Conservation (phyloP, 2,113 vertebrate genomes). For the Megatriorchis doriae region DNA sequence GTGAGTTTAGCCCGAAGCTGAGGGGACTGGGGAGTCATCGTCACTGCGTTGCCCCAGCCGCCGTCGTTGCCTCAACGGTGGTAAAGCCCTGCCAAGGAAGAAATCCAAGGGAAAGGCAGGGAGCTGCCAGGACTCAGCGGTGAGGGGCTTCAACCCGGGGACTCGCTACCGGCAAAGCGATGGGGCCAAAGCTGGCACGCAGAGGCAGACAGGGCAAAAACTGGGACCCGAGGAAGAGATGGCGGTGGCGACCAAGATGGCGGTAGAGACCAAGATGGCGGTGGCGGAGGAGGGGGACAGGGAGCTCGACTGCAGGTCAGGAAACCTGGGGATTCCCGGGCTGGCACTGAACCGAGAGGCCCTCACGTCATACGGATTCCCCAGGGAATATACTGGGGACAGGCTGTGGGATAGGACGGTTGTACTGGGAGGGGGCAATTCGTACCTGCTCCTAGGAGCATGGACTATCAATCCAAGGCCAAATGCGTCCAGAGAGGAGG, state of each 20-base stretch:
- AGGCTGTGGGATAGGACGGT: not conserved
- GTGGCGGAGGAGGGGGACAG: not conserved
- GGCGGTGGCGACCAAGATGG: too few relatives aligned
- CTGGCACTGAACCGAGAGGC: not conserved
- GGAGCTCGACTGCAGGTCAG: not conserved
- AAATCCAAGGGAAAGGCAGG: fast-evolving
- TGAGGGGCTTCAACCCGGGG: not conserved
- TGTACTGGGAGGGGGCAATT: not conserved
- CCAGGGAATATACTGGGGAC: not conserved
- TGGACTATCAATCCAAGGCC: not conserved
- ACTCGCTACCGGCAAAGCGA: fast-evolving
- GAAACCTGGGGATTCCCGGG: not conserved
- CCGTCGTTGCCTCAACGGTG: not conserved
- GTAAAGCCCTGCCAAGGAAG: not conserved
- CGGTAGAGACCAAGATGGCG: not conserved
- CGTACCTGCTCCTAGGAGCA: not conserved
- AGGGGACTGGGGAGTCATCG: too few relatives aligned
- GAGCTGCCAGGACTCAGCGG: not conserved
- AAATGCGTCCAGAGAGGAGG: not conserved
- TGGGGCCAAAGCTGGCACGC: too few relatives aligned
- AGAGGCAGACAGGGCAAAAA: too few relatives aligned
- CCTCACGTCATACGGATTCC: fast-evolving
- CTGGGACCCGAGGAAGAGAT: too few relatives aligned
- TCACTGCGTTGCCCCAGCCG: not conserved
- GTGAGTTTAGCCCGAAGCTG: not conserved